phyloP scores from a whole-genome alignment of 2,113 vertebrate genomes.

The Mastomys coucha region DNA sequence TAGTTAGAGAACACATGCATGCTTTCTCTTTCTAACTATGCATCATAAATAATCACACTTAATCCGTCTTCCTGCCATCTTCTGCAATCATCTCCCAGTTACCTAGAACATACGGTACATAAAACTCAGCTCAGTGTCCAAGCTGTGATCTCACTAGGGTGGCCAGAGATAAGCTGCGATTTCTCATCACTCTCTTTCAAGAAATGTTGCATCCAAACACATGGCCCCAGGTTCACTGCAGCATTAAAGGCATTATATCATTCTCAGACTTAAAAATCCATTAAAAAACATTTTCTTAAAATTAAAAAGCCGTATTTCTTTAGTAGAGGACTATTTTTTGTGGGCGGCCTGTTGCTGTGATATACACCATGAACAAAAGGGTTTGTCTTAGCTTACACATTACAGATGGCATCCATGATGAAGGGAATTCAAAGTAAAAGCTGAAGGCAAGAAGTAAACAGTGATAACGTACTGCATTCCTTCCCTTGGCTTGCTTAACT shows the following conservation, averaged over 20 bases:
- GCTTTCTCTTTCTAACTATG: conserved; percentile 73
- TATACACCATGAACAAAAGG: background rate
- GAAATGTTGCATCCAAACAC: conserved; percentile 67
- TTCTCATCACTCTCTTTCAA: conserved; percentile 70
- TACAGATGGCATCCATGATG: background rate
- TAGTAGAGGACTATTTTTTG: conserved; percentile 21
- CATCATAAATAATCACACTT: conserved; percentile 79
- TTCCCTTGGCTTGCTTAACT: background rate
- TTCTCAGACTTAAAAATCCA: conserved; percentile 27
- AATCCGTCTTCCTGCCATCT: conserved; percentile 73
- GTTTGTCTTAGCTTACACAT: background rate
- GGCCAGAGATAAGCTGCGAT: conserved; percentile 49
- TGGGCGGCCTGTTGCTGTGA: background rate
- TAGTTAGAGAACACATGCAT: conserved; percentile 73
- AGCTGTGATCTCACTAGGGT: conserved; percentile 74
- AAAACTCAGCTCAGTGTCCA: conserved; percentile 75
- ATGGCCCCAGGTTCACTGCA: conserved; percentile 42
- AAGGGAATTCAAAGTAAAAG: background rate
- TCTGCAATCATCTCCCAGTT: conserved; percentile 78
- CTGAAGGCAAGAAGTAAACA: too few relatives aligned
- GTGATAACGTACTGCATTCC: background rate
- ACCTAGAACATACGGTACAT: conserved; percentile 80
- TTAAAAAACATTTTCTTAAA: conserved; percentile 62
- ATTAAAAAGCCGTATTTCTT: conserved; percentile 58
- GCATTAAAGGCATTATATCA: conserved; percentile 59